Conservation (phyloP, 2,797 vertebrate species). For the Lagocephalus sceleratus region DNA sequence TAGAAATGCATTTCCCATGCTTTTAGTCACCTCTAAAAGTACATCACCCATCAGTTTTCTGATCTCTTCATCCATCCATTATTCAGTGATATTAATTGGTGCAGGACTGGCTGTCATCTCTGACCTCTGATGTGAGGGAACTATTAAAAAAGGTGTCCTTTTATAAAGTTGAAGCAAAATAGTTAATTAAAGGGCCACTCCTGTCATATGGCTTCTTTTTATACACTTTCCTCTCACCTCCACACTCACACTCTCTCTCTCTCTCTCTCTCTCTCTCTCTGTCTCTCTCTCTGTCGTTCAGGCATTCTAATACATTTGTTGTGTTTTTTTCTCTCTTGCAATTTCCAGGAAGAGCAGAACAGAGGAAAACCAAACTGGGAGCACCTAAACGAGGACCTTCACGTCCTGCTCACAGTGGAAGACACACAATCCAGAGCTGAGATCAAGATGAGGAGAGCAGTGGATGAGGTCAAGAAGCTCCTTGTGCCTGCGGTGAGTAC, state of each 20-base stretch:
- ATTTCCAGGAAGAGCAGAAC: constrained; percentile 82
- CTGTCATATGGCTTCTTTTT: constrained; percentile 48
- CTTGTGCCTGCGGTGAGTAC: constrained; percentile 83
- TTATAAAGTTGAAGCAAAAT: constrained; percentile 68
- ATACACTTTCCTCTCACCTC: constrained; percentile 33
- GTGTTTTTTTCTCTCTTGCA: constrained; percentile 32
- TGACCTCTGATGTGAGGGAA: constrained; percentile 51
- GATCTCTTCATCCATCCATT: constrained; percentile 48
- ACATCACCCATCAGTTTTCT: constrained; percentile 27
- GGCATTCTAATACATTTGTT: constrained; percentile 48
- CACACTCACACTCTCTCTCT: constrained; percentile 41
- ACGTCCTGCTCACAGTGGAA: constrained; percentile 83
- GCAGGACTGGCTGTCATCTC: constrained; percentile 58
- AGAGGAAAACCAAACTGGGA: constrained; percentile 86
- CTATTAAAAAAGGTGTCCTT: constrained; percentile 63
- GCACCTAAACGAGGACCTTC: constrained; percentile 84
- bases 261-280: constrained; percentile 43
- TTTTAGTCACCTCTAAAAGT: constrained; percentile 1
- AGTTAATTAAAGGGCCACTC: constrained; percentile 58
- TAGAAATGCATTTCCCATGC: background rate
- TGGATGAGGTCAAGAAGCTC: constrained; percentile 85
- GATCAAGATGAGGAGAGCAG: constrained; percentile 83
- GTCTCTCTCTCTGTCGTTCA: constrained; percentile 41
- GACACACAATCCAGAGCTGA: constrained; percentile 82
- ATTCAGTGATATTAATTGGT: constrained; percentile 64